These are phyloP conservation scores for Euzophera pinguis DNA, from an alignment of 2,888 invertebrate genomes.

Conservation along the genomic window DNA sequence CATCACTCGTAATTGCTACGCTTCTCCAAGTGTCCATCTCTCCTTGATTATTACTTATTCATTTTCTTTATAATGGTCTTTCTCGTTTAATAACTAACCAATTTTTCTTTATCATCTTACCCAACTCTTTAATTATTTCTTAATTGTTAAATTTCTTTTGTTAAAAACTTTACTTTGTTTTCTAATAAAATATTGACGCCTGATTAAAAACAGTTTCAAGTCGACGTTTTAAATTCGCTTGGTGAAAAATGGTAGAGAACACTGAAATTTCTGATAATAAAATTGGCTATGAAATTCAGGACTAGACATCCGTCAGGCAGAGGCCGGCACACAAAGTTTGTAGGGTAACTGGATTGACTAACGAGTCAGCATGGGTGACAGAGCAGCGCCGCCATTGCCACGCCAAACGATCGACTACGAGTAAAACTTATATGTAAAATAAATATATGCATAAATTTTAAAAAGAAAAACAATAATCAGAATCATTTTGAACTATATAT, in stretches of 20 bases:
- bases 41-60: constrained; percentile 56
- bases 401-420: not conserved
- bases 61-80: constrained; percentile 26
- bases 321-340: constrained; percentile 63
- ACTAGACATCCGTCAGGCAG: constrained; percentile 53
- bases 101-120: not conserved
- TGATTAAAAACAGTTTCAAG: not conserved
- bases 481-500: too few species aligned
- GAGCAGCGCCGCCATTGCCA: constrained; percentile 18
- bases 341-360: constrained; percentile 68
- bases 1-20: constrained; percentile 68
- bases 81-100: not conserved
- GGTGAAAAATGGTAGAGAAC: not conserved
- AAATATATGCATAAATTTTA: too few species aligned
- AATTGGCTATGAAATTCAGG: constrained; percentile 42
- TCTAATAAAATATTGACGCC: not conserved
- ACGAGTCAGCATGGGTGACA: constrained; percentile 54
- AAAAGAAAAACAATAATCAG: too few species aligned
- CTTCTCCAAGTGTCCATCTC: constrained; percentile 52
- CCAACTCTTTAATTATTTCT: not conserved
- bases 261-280: constrained; percentile 16
- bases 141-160: not conserved
- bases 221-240: not conserved
- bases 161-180: not conserved
- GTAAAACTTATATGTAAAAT: too few species aligned